These are phyloP conservation scores for Nematopogon swammerdamellus DNA, from an alignment of 2,888 invertebrate species.

Conservation along the genomic window DNA sequence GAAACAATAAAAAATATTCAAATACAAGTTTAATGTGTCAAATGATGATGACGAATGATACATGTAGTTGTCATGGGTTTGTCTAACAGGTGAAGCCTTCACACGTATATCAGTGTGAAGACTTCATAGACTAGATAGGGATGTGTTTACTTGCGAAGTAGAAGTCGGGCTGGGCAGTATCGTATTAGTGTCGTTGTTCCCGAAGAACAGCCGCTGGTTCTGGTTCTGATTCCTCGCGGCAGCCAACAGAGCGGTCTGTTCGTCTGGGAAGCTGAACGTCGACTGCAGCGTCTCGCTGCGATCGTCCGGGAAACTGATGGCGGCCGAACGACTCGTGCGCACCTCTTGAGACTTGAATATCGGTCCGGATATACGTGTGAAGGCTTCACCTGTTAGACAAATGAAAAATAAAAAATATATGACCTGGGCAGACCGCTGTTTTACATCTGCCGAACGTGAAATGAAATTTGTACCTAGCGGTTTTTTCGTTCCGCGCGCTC, in stretches of 20 bases:
- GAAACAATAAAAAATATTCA: too few species aligned
- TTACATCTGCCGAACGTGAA: too few species aligned
- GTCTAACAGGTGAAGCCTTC: conserved; percentile 46
- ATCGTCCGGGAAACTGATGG: conserved; percentile 24
- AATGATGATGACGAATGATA: too few species aligned
- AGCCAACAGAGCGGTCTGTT: conserved; percentile 16
- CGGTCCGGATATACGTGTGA: conserved; percentile 35
- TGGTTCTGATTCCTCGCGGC: conserved; percentile 25
- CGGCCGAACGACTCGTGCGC: conserved; percentile 30
- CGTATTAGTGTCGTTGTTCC: conserved; percentile 21
- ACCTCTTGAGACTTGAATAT: conserved; percentile 26
- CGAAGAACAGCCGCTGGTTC: conserved; percentile 6
- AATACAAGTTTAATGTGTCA: too few species aligned
- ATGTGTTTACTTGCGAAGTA: neutral
- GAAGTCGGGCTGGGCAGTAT: neutral
- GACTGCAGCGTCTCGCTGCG: conserved; percentile 20
- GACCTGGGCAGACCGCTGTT: too few species aligned
- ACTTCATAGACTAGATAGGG: too few species aligned
- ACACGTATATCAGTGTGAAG: conserved; percentile 26
- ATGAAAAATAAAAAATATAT: too few species aligned
- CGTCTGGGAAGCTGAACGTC: neutral
- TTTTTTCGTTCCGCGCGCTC: too few species aligned
- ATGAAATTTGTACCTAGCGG: too few species aligned
- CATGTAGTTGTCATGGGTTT: too few species aligned
- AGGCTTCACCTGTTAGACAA: conserved; percentile 45